phyloP scores from a whole-genome alignment of 2,113 vertebrate species.

The Tachycineta bicolor region DNA sequence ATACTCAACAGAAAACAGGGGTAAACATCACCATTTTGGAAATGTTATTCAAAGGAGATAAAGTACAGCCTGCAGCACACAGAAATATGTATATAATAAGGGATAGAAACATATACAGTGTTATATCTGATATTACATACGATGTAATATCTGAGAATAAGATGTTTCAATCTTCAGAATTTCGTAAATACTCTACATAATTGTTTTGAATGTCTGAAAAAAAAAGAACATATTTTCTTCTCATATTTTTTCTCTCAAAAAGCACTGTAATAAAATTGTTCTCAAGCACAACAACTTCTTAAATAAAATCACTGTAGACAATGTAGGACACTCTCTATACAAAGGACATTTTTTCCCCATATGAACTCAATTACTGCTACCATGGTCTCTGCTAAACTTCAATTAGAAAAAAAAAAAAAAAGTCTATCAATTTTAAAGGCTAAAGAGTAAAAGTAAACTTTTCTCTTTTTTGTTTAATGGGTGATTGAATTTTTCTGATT shows the following conservation, averaged over 20 bases:
- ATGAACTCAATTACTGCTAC: background rate
- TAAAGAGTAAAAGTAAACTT: background rate
- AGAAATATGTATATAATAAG: background rate
- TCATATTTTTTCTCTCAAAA: background rate
- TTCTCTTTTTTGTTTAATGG: background rate
- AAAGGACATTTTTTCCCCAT: background rate
- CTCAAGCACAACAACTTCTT: background rate
- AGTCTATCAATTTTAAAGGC: background rate
- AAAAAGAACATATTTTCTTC: background rate
- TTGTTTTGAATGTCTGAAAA: background rate
- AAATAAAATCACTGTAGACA: background rate
- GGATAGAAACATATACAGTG: background rate
- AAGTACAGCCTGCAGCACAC: background rate
- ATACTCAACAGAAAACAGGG: background rate
- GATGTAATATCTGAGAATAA: background rate
- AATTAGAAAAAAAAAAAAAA: background rate
- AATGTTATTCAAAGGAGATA: background rate
- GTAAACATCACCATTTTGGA: background rate
- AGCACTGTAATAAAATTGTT: background rate
- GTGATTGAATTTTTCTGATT: background rate
- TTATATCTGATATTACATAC: background rate
- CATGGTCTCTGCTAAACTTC: background rate
- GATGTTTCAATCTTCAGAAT: background rate
- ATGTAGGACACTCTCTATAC: background rate
- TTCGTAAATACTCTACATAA: background rate